Conservation (phyloP, 2,888 invertebrate species). For the Anaspis maculata region DNA sequence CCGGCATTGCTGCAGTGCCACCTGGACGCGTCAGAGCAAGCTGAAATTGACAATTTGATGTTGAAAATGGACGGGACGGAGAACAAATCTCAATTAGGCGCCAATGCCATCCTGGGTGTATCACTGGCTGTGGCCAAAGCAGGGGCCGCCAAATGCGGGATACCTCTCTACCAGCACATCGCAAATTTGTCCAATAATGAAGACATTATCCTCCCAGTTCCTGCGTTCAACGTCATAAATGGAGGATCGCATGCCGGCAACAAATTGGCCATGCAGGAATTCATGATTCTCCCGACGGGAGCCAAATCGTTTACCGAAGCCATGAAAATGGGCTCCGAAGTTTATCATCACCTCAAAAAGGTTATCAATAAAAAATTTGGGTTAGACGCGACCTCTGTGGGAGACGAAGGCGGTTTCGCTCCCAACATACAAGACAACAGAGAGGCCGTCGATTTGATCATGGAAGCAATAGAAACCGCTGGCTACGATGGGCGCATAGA, state of each 20-base stretch:
- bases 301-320: constrained; percentile 90
- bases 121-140: constrained; percentile 96
- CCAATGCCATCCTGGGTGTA: constrained; percentile 95
- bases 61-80: constrained; percentile 90
- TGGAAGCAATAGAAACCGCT: constrained; percentile 84
- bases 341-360: constrained; percentile 94
- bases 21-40: constrained; percentile 84
- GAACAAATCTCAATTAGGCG: constrained; percentile 93
- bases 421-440: constrained; percentile 96
- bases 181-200: constrained; percentile 91
- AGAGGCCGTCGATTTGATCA: constrained; percentile 82
- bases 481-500: constrained; percentile 96
- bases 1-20: constrained; percentile 71
- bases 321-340: constrained; percentile 97
- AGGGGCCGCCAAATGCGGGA: constrained; percentile 89
- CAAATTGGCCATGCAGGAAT: constrained; percentile 83
- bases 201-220: constrained; percentile 88
- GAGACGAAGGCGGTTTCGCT: constrained; percentile 99
- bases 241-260: constrained; percentile 99
- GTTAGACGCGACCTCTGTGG: constrained; percentile 93
- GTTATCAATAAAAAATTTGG: constrained; percentile 95
- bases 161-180: constrained; percentile 87
- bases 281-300: constrained; percentile 54
- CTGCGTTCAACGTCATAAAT: constrained; percentile 98
- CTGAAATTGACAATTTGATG: constrained; percentile 80